Conservation (phyloP, 2,888 invertebrate species). For the Troides helena region DNA sequence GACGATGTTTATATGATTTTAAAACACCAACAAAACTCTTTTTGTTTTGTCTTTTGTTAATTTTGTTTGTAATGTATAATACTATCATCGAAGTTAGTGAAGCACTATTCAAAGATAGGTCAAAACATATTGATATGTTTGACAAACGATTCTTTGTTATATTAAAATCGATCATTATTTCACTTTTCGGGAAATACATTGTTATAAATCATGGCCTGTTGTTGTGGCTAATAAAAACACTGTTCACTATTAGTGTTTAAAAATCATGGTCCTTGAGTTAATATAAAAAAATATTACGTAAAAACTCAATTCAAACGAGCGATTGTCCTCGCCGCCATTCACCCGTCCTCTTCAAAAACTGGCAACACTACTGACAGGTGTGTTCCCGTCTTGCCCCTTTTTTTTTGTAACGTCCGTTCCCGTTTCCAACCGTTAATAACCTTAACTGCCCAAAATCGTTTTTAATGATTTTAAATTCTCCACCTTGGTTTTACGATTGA, state of each 20-base stretch:
- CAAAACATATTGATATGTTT: too few species aligned
- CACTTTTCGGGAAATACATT: too few species aligned
- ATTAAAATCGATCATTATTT: too few species aligned
- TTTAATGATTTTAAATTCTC: conserved; percentile 36
- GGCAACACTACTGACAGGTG: conserved; percentile 79
- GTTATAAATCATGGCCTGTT: neutral
- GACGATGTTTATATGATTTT: conserved; percentile 34
- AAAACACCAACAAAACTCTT: conserved; percentile 19
- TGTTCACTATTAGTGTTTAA: conserved; percentile 7
- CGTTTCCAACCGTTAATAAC: conserved; percentile 42
- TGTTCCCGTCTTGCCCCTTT: conserved; percentile 79
- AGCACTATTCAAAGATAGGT: too few species aligned
- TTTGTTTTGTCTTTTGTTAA: too few species aligned
- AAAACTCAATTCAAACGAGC: conserved; percentile 58
- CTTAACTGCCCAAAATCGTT: conserved; percentile 37
- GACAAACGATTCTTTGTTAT: too few species aligned
- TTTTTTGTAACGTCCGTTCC: conserved; percentile 79
- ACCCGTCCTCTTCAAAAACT: conserved; percentile 76
- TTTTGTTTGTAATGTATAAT: too few species aligned
- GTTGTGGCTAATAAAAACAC: neutral
- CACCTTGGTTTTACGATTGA: conserved; percentile 35
- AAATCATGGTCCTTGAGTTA: conserved; percentile 26
- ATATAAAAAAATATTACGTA: conserved; percentile 41
- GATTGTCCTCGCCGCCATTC: conserved; percentile 68
- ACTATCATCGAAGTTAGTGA: too few species aligned